Evolutionary conservation across 2,888 invertebrate species (phyloP).

Genomic region (Drosophila peninsularis): DNA sequence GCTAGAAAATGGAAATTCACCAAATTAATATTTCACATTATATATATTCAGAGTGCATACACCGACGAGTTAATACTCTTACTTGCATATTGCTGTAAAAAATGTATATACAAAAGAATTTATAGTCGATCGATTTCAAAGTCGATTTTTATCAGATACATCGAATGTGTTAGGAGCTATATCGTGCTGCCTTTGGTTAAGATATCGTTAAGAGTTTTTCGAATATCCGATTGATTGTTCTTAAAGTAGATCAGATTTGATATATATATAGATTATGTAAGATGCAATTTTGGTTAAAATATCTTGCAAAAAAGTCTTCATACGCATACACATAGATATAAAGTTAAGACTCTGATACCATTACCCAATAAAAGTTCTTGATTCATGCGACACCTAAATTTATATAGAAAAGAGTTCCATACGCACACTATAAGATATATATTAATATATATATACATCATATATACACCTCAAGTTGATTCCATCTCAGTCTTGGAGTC

Average conservation of each 20-base stretch:
- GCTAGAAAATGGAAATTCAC: conserved; percentile 61
- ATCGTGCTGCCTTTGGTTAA: conserved; percentile 8
- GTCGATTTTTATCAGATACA: conserved; percentile 1
- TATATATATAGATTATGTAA: not conserved
- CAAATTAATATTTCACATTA: not conserved
- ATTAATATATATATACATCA: not conserved
- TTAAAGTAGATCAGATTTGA: not conserved
- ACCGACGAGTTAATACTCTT: conserved; percentile 9
- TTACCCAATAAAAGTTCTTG: too few species aligned
- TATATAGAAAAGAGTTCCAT: not conserved
- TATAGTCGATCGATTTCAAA: conserved; percentile 3
- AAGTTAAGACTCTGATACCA: not conserved
- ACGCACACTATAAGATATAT: not conserved
- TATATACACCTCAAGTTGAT: not conserved
- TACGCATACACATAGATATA: not conserved
- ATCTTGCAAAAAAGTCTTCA: not conserved
- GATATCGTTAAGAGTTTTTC: conserved; percentile 5
- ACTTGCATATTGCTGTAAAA: conserved; percentile 1
- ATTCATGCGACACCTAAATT: not conserved
- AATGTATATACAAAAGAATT: conserved; percentile 10
- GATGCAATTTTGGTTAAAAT: conserved; percentile 4
- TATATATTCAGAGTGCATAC: not conserved
- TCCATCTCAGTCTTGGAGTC: not conserved
- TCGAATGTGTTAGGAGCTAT: conserved; percentile 8
- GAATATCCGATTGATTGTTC: not conserved